Percentiles rank a stretch among this genome's conserved stretches.
phyloP scores from a whole-genome alignment of 2,888 invertebrate species.

The Baccha elongata region DNA sequence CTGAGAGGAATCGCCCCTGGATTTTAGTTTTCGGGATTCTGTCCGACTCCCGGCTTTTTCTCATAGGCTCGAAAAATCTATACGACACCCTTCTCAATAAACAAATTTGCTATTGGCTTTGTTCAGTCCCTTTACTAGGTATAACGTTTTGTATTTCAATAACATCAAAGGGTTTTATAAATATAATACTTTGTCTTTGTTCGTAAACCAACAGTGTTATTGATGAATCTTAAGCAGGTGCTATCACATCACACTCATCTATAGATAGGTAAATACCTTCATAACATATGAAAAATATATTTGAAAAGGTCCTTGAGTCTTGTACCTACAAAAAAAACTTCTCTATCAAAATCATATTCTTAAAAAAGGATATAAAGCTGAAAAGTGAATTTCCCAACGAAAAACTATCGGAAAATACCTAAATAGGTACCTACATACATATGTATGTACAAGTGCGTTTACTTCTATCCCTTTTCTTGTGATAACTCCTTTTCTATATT shows the following conservation, averaged over 20 bases:
- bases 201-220: constrained; percentile 8
- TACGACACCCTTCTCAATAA: background rate
- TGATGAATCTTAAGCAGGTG: constrained; percentile 51
- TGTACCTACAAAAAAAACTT: constrained; percentile 27
- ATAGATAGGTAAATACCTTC: background rate
- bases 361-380: constrained; percentile 44
- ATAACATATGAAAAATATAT: constrained; percentile 25
- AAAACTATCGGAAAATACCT: constrained; percentile 8
- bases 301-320: constrained; percentile 24
- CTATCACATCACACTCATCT: constrained; percentile 26
- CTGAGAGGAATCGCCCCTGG: no score
- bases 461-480: constrained; percentile 53
- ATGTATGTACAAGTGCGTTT: constrained; percentile 51
- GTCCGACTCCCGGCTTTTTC: no score
- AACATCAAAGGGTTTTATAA: background rate
- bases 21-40: no score
- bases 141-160: background rate
- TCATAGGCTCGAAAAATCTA: constrained; percentile 18
- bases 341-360: background rate
- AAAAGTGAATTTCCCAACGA: constrained; percentile 34
- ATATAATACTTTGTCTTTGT: constrained; percentile 37
- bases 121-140: constrained; percentile 32
- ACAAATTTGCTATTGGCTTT: constrained; percentile 21
- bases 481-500: constrained; percentile 64
- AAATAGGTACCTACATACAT: no score